Conservation (phyloP, 2,113 vertebrate species). For the Bos javanicus region DNA sequence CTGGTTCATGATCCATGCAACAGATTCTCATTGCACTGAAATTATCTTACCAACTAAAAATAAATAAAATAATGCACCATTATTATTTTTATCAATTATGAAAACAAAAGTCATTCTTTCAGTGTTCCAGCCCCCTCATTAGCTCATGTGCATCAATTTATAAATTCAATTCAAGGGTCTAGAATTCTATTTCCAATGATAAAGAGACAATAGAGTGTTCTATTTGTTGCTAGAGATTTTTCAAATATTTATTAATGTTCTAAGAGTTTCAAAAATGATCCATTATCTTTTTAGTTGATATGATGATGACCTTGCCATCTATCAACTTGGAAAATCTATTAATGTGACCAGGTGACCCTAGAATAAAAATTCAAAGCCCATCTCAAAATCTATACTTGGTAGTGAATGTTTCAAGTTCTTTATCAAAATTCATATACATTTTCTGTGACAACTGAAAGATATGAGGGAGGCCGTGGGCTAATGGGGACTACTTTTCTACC, state of each 20-base stretch:
- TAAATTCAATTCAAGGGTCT: neutral
- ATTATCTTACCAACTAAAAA: neutral
- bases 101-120: neutral
- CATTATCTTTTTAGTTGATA: neutral
- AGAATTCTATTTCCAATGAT: neutral
- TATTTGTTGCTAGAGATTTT: neutral
- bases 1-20: accelerated
- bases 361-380: neutral
- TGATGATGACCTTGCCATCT: neutral
- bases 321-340: neutral
- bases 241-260: neutral
- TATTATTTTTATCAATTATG: neutral
- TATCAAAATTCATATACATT: slow-evolving; percentile 40
- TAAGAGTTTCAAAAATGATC: neutral
- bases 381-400: slow-evolving; percentile 10
- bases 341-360: neutral
- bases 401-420: slow-evolving; percentile 39
- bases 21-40: neutral
- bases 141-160: neutral
- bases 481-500: neutral
- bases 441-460: neutral
- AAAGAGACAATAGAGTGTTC: neutral
- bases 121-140: neutral
- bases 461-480: neutral
- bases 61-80: neutral